These are phyloP conservation scores for Limnephilus marmoratus DNA, from an alignment of 2,888 invertebrate genomes.

Conservation along the genomic window DNA sequence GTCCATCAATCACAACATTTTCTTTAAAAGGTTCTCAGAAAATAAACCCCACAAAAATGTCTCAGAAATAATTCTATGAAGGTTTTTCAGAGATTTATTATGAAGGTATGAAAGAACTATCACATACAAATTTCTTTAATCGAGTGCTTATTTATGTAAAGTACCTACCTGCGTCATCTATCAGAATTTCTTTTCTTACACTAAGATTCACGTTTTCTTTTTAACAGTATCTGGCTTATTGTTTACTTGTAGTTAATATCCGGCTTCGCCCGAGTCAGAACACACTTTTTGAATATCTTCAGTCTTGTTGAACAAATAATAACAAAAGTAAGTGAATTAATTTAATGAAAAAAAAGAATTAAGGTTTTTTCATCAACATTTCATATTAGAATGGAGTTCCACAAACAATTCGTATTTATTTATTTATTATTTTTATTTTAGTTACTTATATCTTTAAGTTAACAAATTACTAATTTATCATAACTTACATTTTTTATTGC, in stretches of 20 bases:
- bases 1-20: constrained; percentile 25
- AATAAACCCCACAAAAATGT: constrained; percentile 18
- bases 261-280: too few relatives aligned
- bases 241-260: background rate
- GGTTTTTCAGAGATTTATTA: background rate
- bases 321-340: too few relatives aligned
- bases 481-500: too few relatives aligned
- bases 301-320: too few relatives aligned
- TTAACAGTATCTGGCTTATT: background rate
- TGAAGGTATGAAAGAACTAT: background rate
- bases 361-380: too few relatives aligned
- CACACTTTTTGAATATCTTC: background rate
- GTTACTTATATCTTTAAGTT: too few relatives aligned
- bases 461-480: too few relatives aligned
- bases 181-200: background rate
- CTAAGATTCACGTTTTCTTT: background rate
- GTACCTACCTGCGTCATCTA: background rate
- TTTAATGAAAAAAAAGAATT: too few relatives aligned
- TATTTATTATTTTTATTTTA: too few relatives aligned
- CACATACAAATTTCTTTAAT: background rate
- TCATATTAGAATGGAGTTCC: too few relatives aligned
- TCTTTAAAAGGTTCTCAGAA: constrained; percentile 1
- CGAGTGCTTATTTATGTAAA: background rate
- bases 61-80: background rate
- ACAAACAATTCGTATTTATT: too few relatives aligned